These are phyloP conservation scores for Frieseomelitta varia DNA, from an alignment of 1,140 invertebrate species.

Conservation along the genomic window DNA sequence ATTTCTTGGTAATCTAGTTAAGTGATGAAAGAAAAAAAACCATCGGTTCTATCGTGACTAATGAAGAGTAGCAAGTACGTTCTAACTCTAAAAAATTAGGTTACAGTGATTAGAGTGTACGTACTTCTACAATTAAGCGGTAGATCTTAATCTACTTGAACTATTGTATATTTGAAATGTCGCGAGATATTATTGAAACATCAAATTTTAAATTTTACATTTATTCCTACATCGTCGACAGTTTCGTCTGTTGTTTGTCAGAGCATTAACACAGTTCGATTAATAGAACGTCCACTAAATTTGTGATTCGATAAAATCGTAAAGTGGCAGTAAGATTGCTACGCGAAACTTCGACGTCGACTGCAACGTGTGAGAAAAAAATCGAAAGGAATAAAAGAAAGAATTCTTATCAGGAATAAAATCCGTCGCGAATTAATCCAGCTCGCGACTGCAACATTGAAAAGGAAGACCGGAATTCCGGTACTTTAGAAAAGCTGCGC, in stretches of 20 bases:
- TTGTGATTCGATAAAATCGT: no score
- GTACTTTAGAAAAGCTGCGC: background rate
- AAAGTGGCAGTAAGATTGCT: no score
- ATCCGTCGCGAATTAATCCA: background rate
- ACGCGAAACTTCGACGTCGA: background rate
- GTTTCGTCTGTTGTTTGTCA: background rate
- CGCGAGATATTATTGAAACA: background rate
- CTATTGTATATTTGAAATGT: background rate
- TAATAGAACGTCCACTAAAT: no score
- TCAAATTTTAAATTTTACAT: background rate
- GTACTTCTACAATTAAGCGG: background rate
- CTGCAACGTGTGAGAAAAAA: background rate
- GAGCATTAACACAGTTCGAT: no score
- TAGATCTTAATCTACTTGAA: background rate
- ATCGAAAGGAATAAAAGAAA: background rate
- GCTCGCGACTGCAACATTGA: background rate
- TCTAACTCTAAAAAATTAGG: conserved; percentile 10
- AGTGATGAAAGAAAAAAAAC: conserved; percentile 38
- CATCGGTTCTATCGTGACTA: background rate
- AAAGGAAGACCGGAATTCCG: background rate
- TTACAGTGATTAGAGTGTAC: conserved; percentile 21
- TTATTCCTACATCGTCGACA: no score
- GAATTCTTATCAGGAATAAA: background rate
- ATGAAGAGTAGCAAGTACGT: conserved; percentile 2
- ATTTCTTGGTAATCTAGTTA: conserved; percentile 26